phyloP scores from a whole-genome alignment of 2,113 vertebrate genomes.

The Eublepharis macularius region DNA sequence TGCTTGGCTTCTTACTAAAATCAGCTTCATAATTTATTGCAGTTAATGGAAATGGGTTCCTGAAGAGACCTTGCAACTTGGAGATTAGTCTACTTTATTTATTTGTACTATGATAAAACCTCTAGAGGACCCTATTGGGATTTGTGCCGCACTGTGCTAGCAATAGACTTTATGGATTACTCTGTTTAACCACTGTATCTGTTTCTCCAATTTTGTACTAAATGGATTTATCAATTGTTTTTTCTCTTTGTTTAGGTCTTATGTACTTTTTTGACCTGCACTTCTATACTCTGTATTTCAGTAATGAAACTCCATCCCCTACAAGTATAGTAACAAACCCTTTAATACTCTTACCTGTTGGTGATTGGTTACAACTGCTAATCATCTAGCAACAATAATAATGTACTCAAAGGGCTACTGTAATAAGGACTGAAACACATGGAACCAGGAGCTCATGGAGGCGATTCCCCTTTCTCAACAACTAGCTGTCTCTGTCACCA shows the following conservation, averaged over 20 bases:
- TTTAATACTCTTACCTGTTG: neutral
- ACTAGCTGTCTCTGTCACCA: too few species aligned
- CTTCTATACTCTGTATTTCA: neutral
- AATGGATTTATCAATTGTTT: neutral
- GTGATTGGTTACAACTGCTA: neutral
- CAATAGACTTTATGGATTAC: conserved; percentile 5
- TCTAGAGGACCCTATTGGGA: neutral
- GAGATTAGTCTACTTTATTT: neutral
- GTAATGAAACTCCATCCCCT: neutral
- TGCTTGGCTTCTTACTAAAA: neutral
- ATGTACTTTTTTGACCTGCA: neutral
- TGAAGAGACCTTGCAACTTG: neutral
- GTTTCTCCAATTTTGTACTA: neutral
- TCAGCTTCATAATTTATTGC: conserved; percentile 2
- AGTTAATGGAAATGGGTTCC: neutral
- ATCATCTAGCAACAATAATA: neutral
- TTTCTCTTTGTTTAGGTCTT: neutral
- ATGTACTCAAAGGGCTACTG: neutral
- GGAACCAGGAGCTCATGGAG: too few species aligned
- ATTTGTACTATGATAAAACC: neutral
- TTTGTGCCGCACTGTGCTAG: neutral
- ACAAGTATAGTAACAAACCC: neutral
- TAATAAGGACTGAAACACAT: neutral
- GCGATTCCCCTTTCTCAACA: too few species aligned
- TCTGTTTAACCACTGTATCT: conserved; percentile 25